Evolutionary conservation across 2,113 vertebrate species (phyloP).

Genomic region (Hippopotamus amphibius): DNA sequence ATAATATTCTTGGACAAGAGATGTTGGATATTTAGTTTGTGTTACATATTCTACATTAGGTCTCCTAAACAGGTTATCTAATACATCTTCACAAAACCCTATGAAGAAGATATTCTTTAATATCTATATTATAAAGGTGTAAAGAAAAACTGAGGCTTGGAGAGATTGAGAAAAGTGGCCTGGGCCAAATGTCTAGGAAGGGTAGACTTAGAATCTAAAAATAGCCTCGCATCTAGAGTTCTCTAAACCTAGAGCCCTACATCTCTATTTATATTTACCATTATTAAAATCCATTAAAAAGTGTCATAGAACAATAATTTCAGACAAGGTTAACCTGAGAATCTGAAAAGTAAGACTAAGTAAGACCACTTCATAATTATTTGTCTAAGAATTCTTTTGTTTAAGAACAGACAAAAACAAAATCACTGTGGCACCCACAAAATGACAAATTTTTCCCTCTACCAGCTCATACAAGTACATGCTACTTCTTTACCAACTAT

Average conservation of each 20-base stretch:
- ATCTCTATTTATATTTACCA: not conserved
- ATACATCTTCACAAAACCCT: not conserved
- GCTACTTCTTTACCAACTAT: not conserved
- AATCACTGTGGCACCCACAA: not conserved
- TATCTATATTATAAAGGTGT: not conserved
- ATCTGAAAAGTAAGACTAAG: not conserved
- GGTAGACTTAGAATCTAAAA: not conserved
- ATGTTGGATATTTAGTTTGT: not conserved
- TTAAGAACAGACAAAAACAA: not conserved
- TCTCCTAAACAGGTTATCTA: not conserved
- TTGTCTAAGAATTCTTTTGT: not conserved
- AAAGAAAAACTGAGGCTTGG: not conserved
- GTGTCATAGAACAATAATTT: not conserved
- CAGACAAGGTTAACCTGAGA: not conserved
- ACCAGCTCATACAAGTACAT: not conserved
- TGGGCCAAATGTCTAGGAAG: not conserved
- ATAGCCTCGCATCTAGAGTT: not conserved
- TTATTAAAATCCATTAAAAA: not conserved
- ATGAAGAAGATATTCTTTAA: not conserved
- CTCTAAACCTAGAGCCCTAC: not conserved
- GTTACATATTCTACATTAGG: not conserved
- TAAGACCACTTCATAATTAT: not conserved
- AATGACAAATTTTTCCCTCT: not conserved
- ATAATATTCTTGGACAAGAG: not conserved
- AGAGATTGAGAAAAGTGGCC: not conserved